Base-by-base conservation (phyloP, 2,113 vertebrate genomes). In the Colinus virginianus region DNA sequence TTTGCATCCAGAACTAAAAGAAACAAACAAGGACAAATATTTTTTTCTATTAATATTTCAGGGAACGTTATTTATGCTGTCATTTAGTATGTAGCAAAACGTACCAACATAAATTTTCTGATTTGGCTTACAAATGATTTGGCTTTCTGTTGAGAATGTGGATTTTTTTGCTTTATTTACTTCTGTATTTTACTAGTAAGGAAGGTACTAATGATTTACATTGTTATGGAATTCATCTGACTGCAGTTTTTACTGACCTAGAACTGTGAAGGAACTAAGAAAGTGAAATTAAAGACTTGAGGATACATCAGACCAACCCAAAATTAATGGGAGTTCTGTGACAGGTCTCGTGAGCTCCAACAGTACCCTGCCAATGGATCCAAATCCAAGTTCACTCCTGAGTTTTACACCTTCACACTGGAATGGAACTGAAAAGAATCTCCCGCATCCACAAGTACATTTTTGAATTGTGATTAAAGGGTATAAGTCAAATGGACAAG, bases 381-480 rank as follows among this genome's bases (percentile, higher is more conserved):
- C 63, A 90, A 63, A 87, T 68, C 26, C 13, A 75, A 75, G 36
- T 74, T 87, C 59, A 76, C 25, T 74, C 18, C 10, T 30, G 9
- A 84, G 20, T 64, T 72, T 88, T 90, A 12, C 53, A 21, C 51
- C n/a, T 66, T 69, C 78, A 36, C 4, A 90, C 69, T 59, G 42
- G 53, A 8, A 82, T 46, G 30, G 21, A 87, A 70, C 13, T 70
- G 59, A 42, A 66, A 84, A 79, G 11, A 59, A 83, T 63, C 84
- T 83, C 62, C 69, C 61, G 76, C 91, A 80, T 45, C 43, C 11
- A 3, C 43, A 83, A 38, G 59, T 40, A 90, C 13, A 70, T 13
- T 82, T 77, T 90, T 94, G 93, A 95, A 85, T 68, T 75, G 48
- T 78, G 95, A 90, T 83, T 91, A 94, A 92, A 93, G 51, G 68